phyloP scores from a whole-genome alignment of 2,888 invertebrate genomes.

The Sylvicola fuscatus region DNA sequence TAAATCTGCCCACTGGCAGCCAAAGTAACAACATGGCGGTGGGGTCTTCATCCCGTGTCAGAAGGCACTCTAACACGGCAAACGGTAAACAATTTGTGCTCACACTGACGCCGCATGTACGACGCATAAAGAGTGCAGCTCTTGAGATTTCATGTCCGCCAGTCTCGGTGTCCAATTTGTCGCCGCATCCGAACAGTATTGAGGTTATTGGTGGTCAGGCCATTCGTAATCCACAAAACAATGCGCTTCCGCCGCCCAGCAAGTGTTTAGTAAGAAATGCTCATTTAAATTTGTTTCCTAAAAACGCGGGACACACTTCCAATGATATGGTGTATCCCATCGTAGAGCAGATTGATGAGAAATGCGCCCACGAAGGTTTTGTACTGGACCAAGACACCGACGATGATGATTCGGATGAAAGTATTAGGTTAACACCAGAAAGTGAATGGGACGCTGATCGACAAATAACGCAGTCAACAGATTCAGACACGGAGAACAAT shows the following conservation, averaged over 20 bases:
- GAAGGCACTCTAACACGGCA: slow-evolving; percentile 27
- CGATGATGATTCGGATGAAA: slow-evolving; percentile 6
- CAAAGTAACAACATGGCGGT: slow-evolving; percentile 6
- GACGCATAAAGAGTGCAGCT: slow-evolving; percentile 49
- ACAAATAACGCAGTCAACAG: slow-evolving; percentile 25
- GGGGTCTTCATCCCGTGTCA: slow-evolving; percentile 8
- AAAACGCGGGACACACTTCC: slow-evolving; percentile 28
- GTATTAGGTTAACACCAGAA: slow-evolving; percentile 15
- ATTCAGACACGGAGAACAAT: slow-evolving; percentile 45
- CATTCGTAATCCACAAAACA: slow-evolving; percentile 41
- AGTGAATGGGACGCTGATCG: slow-evolving; percentile 13
- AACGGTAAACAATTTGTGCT: not conserved
- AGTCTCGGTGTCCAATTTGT: slow-evolving; percentile 44
- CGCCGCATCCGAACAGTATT: slow-evolving; percentile 63
- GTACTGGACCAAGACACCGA: slow-evolving; percentile 6
- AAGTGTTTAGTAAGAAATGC: slow-evolving; percentile 47
- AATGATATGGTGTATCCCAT: slow-evolving; percentile 60
- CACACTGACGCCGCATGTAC: slow-evolving; percentile 20
- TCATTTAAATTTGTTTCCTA: slow-evolving; percentile 45
- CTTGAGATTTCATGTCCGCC: slow-evolving; percentile 49
- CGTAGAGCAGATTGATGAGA: slow-evolving; percentile 66
- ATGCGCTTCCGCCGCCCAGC: slow-evolving; percentile 45
- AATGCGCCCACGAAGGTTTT: slow-evolving; percentile 20
- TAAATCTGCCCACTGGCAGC: slow-evolving; percentile 27
- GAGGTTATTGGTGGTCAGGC: slow-evolving; percentile 51